A percentile compares a stretch with the other conserved stretches of the same genome.
phyloP scores from a whole-genome alignment of 2,797 vertebrate species.

The Phyllotis vaccarum region DNA sequence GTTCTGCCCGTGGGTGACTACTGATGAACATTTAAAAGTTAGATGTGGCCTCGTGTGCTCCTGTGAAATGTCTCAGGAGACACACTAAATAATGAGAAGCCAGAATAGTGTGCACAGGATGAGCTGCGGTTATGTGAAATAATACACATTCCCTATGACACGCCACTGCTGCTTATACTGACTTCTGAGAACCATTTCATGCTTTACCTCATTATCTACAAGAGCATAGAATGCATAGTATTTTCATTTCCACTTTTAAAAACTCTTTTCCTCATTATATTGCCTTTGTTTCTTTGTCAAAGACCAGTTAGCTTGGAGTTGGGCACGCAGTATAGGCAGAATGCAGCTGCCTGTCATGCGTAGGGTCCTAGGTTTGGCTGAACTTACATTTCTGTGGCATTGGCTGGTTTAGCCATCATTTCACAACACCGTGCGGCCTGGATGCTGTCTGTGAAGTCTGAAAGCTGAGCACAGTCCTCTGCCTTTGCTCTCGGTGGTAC shows the following conservation, averaged over 20 bases:
- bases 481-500: not conserved
- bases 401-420: not conserved
- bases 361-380: not conserved
- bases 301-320: no score
- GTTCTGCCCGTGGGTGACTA: not conserved
- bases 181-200: not conserved
- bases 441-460: not conserved
- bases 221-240: not conserved
- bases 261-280: not conserved
- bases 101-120: fast-evolving
- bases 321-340: not conserved
- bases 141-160: not conserved
- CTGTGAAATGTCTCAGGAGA: not conserved
- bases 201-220: not conserved
- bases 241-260: not conserved
- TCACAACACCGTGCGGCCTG: no score
- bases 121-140: not conserved
- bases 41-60: not conserved
- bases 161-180: no score
- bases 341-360: not conserved
- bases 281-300: not conserved
- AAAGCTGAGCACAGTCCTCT: not conserved
- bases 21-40: not conserved
- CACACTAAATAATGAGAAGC: not conserved
- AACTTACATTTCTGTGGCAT: not conserved